phyloP scores from a whole-genome alignment of 2,888 invertebrate species.

The Steromphala cineraria region DNA sequence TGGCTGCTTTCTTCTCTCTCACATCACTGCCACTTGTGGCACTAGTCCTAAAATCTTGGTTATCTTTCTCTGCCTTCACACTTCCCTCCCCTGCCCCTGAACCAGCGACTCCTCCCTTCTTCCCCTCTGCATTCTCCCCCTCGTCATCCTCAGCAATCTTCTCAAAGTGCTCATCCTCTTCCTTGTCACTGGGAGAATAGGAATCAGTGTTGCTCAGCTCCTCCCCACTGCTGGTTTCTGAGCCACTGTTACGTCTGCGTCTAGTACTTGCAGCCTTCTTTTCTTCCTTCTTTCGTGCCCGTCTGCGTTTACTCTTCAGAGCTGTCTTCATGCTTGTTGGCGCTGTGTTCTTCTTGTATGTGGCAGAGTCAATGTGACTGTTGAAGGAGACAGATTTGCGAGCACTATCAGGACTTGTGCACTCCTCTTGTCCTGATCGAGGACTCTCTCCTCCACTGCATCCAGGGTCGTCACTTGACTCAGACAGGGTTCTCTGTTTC shows the following conservation, averaged over 20 bases:
- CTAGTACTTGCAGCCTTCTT: slow-evolving; percentile 44
- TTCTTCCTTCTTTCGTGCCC: slow-evolving; percentile 66
- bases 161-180: slow-evolving; percentile 35
- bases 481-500: slow-evolving; percentile 77
- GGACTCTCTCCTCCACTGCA: slow-evolving; percentile 32
- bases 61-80: slow-evolving; percentile 25
- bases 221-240: slow-evolving; percentile 58
- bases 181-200: slow-evolving; percentile 45
- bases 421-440: slow-evolving; percentile 32
- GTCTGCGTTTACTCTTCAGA: slow-evolving; percentile 69
- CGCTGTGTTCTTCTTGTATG: slow-evolving; percentile 66
- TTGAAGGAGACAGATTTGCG: slow-evolving; percentile 72
- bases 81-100: slow-evolving; percentile 19
- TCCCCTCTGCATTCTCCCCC: slow-evolving; percentile 36
- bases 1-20: slow-evolving; percentile 9
- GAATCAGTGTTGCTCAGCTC: slow-evolving; percentile 46
- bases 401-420: slow-evolving; percentile 34
- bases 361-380: slow-evolving; percentile 68
- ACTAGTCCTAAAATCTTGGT: slow-evolving; percentile 27
- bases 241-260: slow-evolving; percentile 56
- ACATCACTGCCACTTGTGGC: not conserved
- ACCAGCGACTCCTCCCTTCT: slow-evolving; percentile 20
- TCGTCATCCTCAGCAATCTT: slow-evolving; percentile 32
- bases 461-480: slow-evolving; percentile 76
- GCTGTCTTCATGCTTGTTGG: slow-evolving; percentile 69